These are phyloP conservation scores for Drosophila nebulosa DNA, from an alignment of 1,140 invertebrate species.

Conservation along the genomic window DNA sequence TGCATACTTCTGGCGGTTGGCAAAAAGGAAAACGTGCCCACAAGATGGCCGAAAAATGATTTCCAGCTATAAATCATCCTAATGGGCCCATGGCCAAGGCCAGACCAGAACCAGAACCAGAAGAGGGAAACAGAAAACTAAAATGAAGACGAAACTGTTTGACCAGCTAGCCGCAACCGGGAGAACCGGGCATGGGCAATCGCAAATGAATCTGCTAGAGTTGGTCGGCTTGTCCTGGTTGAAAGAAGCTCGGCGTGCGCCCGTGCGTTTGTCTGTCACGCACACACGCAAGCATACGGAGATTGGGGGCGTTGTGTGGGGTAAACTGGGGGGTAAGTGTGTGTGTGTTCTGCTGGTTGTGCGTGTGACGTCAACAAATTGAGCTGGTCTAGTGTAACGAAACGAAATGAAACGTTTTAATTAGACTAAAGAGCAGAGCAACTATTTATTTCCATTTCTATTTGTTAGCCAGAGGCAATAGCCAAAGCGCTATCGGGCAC, in stretches of 20 bases:
- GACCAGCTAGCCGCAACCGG: conserved; percentile 36
- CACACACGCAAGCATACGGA: conserved; percentile 24
- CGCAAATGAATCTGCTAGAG: not conserved
- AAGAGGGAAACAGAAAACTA: conserved; percentile 28
- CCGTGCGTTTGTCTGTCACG: conserved; percentile 51
- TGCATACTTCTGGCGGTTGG: conserved; percentile 46
- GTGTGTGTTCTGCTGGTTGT: conserved; percentile 2
- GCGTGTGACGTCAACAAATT: conserved; percentile 58
- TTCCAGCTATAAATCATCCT: conserved; percentile 76
- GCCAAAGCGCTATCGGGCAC: conserved; percentile 33
- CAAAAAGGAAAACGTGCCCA: conserved; percentile 4
- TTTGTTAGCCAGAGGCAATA: conserved; percentile 21
- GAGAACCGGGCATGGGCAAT: conserved; percentile 22
- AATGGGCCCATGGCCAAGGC: conserved; percentile 43
- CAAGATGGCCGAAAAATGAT: conserved; percentile 55
- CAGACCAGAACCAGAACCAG: conserved; percentile 8
- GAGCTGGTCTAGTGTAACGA: conserved; percentile 25
- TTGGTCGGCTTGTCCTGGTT: not conserved
- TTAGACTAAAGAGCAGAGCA: conserved; percentile 74
- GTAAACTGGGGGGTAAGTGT: not conserved
- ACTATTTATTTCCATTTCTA: conserved; percentile 75
- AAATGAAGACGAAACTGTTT: conserved; percentile 72
- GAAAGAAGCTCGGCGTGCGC: conserved; percentile 22
- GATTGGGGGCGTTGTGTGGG: not conserved
- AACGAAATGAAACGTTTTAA: conserved; percentile 68